phyloP scores from a whole-genome alignment of 2,888 invertebrate genomes.

The Drosophila emarginata region DNA sequence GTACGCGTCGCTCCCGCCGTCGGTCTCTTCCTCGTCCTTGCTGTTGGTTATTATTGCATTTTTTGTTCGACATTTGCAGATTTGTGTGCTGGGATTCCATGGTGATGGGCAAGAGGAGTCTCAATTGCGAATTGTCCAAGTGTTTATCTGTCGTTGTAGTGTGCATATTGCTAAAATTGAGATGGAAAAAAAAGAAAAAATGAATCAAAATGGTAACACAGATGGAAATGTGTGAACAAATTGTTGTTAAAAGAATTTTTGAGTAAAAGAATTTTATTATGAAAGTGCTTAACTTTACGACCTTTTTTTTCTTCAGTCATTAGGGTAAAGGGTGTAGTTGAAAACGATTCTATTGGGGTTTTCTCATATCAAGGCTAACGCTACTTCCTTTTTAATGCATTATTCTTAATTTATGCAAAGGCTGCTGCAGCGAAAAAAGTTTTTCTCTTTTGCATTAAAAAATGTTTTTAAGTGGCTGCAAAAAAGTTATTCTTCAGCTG shows the following conservation, averaged over 20 bases:
- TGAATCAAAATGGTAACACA: background rate
- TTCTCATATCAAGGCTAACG: background rate
- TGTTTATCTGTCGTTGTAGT: conserved; percentile 31
- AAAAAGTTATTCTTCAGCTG: conserved; percentile 23
- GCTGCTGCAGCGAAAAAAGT: conserved; percentile 39
- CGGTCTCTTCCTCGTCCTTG: conserved; percentile 57
- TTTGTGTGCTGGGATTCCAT: conserved; percentile 40
- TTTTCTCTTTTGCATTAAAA: conserved; percentile 41
- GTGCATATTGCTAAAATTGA: conserved; percentile 53
- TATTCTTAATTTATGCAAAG: conserved; percentile 59
- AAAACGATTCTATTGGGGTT: background rate
- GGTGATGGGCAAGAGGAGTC: conserved; percentile 24
- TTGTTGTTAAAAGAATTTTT: background rate
- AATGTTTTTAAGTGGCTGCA: conserved; percentile 40
- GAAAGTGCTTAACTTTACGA: conserved; percentile 20
- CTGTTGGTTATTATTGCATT: conserved; percentile 60
- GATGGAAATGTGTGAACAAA: background rate
- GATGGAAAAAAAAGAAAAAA: background rate
- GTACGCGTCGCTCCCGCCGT: conserved; percentile 37
- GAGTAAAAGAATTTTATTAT: conserved; percentile 20
- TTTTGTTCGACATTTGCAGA: conserved; percentile 57
- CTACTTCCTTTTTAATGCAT: conserved; percentile 32
- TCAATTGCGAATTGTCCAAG: conserved; percentile 37
- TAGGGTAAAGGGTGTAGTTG: conserved; percentile 17
- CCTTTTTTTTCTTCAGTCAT: background rate